Conservation (phyloP, 2,113 vertebrate genomes). For the Silurus glanis region DNA sequence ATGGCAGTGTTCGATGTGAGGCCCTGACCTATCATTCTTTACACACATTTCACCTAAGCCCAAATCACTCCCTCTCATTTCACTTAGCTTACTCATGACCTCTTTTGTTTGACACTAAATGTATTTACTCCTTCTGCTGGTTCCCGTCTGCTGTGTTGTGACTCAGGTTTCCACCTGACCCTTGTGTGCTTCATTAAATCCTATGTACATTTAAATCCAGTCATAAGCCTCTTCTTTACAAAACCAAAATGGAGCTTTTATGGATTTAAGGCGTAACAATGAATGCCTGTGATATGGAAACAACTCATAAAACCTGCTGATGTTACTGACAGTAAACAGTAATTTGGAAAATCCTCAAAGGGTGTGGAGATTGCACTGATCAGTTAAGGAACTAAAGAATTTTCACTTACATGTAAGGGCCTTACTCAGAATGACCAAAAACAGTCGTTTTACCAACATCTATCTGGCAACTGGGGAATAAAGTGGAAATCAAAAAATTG, state of each 20-base stretch:
- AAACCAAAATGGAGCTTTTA: conserved; percentile 18
- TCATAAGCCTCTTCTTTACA: conserved; percentile 2
- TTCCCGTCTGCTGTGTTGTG: conserved; percentile 22
- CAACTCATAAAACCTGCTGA: conserved; percentile 15
- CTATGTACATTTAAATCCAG: background rate
- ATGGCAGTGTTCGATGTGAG: background rate
- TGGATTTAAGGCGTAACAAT: conserved; percentile 35
- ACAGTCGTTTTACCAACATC: conserved; percentile 39
- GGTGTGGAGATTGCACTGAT: conserved; percentile 16
- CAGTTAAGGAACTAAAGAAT: background rate
- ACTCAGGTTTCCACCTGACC: conserved; percentile 8
- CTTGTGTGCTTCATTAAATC: conserved; percentile 19
- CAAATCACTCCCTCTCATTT: background rate
- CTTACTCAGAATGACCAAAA: conserved; percentile 47
- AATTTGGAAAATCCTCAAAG: conserved; percentile 34
- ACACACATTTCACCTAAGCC: background rate
- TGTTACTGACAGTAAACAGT: conserved; percentile 22
- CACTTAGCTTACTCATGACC: background rate
- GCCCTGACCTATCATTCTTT: background rate
- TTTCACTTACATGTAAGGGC: conserved; percentile 37
- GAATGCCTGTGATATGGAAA: conserved; percentile 52
- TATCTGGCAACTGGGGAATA: conserved; percentile 31
- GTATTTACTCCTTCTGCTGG: conserved; percentile 35
- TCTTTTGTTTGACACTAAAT: conserved; percentile 1
- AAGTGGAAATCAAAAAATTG: background rate